Conservation (phyloP, 1,140 invertebrate genomes). For the Proales similis region DNA sequence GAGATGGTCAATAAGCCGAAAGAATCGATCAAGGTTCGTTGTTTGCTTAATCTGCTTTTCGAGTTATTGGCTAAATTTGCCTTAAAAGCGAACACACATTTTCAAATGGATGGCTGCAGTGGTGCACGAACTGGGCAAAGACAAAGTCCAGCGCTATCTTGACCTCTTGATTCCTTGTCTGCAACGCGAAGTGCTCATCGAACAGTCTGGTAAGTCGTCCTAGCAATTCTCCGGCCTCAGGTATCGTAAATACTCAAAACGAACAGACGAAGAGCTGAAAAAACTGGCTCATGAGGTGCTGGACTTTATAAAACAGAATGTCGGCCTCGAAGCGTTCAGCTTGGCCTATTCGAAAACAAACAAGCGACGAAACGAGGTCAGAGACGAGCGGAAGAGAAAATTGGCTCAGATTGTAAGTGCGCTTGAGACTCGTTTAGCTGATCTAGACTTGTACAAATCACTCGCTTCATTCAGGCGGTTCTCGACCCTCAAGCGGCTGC, state of each 20-base stretch:
- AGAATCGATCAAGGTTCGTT: conserved; percentile 53
- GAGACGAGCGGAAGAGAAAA: conserved; percentile 62
- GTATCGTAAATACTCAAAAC: conserved; percentile 6
- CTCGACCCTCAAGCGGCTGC: conserved; percentile 68
- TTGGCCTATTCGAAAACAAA: conserved; percentile 57
- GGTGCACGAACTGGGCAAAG: conserved; percentile 56
- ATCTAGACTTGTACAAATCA: conserved; percentile 39
- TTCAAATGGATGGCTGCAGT: conserved; percentile 69
- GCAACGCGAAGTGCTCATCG: conserved; percentile 58
- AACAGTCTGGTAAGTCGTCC: conserved; percentile 40
- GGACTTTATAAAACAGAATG: conserved; percentile 60
- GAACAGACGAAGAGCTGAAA: conserved; percentile 46
- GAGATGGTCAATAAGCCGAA: conserved; percentile 60
- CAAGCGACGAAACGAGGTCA: conserved; percentile 58
- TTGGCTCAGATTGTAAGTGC: conserved; percentile 52
- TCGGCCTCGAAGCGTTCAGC: conserved; percentile 62
- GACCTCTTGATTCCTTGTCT: conserved; percentile 61
- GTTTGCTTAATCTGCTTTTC: conserved; percentile 1
- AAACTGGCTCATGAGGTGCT: conserved; percentile 61
- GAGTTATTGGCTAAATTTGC: conserved; percentile 26
- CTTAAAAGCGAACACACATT: conserved; percentile 59
- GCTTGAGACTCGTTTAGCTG: not conserved
- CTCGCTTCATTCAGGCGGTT: conserved; percentile 56
- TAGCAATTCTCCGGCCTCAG: not conserved
- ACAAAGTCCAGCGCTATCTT: conserved; percentile 56